Base-by-base conservation (phyloP, 2,888 invertebrate species). In the Eristalis tenax region DNA sequence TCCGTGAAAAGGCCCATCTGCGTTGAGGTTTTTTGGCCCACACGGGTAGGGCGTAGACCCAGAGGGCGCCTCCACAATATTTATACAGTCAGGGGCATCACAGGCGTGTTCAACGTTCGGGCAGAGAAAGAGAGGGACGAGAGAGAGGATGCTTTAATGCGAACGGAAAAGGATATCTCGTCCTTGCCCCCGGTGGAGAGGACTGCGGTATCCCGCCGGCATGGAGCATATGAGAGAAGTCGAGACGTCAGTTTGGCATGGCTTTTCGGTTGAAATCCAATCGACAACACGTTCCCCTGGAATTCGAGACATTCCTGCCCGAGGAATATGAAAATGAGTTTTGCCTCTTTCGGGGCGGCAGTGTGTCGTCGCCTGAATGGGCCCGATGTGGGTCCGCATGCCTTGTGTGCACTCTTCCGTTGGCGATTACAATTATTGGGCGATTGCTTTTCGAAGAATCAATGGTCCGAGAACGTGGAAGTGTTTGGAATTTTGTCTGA, bases 351-450 rank as follows among this genome's bases (percentile, higher is more conserved):
- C 32, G 32, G 8, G 32, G 8, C 32, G 32, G 28, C 28, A 2
- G 28, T 4, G 4, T 28, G 28, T 28, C 28, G 4, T 28, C 28
- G 69, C 22, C 13, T n/a, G 57, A 3, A 13, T 23, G 28, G 4
- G 28, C 5, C 28, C 3, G 26, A 2, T 22, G 59, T 13, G 59
- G 23, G 65, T 40, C 22, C 68, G 18, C 26, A 59, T 80, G 61
- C 64, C 40, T 73, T 50, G 35, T 76, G 80, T 76, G 80, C 84
- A 84, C 50, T 80, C 84, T 71, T 59, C 71, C 66, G 71, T 57
- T 80, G 71, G 61, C 76, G 71, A 80, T 84, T 40, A 73, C 61
- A 85, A 85, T 80, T 84, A 84, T 66, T 66, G 57, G 68, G 57
- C 71, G 61, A 79, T 75, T 83, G 74, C 35, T 73, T 83, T 73